Evolutionary conservation across 2,888 invertebrate genomes (phyloP).

Genomic region (Euclidia mi): DNA sequence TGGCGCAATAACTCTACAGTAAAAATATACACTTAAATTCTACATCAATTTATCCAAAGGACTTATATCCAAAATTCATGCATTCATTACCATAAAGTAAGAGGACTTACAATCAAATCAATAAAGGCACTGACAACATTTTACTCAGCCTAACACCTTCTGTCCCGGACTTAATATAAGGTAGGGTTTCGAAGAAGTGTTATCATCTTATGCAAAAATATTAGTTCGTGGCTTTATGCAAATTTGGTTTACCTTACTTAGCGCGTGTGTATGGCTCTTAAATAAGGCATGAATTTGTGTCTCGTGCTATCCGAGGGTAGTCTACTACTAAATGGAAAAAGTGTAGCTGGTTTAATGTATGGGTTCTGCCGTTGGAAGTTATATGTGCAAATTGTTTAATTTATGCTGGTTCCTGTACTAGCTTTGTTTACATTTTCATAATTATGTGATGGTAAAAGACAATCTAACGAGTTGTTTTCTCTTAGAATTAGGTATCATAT

Average conservation of each 20-base stretch:
- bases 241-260: slow-evolving; percentile 78
- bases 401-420: no score
- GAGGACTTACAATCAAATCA: slow-evolving; percentile 61
- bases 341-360: slow-evolving; percentile 33
- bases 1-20: slow-evolving; percentile 38
- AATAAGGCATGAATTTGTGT: slow-evolving; percentile 71
- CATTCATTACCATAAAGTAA: slow-evolving; percentile 68
- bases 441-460: background rate
- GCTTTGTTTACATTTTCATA: no score
- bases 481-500: no score
- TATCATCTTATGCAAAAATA: slow-evolving; percentile 88
- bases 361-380: slow-evolving; percentile 42
- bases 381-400: slow-evolving; percentile 5
- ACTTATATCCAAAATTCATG: slow-evolving; percentile 45
- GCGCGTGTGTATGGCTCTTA: slow-evolving; percentile 77
- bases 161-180: slow-evolving; percentile 66
- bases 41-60: slow-evolving; percentile 44
- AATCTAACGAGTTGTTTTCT: no score
- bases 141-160: slow-evolving; percentile 61
- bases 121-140: slow-evolving; percentile 59
- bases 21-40: slow-evolving; percentile 41
- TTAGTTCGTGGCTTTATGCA: slow-evolving; percentile 88
- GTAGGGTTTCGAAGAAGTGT: slow-evolving; percentile 78
- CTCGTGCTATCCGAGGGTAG: slow-evolving; percentile 76
- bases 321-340: slow-evolving; percentile 75